Percentiles rank a stretch among this genome's conserved stretches.
phyloP scores from a whole-genome alignment of 2,888 invertebrate species.

The Habroteleia sp. region DNA sequence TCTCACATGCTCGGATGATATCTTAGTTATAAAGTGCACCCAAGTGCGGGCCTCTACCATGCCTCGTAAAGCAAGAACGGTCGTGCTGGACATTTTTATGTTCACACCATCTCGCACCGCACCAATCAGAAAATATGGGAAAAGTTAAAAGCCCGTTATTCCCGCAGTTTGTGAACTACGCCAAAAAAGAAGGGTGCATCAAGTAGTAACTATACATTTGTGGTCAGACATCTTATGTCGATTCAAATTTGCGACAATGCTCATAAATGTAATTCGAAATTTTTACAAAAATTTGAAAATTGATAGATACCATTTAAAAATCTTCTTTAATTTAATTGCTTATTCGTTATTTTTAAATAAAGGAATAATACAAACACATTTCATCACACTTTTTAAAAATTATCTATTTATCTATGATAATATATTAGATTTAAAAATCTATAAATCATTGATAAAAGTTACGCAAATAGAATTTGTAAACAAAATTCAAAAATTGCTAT shows the following conservation, averaged over 20 bases:
- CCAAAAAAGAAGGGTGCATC: slow-evolving; percentile 55
- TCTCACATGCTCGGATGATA: slow-evolving; percentile 43
- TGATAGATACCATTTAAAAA: no score
- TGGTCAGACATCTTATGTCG: slow-evolving; percentile 49
- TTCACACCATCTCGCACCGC: slow-evolving; percentile 47
- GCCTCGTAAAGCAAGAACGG: slow-evolving; percentile 55
- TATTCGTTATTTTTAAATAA: no score
- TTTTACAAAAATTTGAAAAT: no score
- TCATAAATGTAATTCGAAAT: slow-evolving; percentile 26
- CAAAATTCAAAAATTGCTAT: no score
- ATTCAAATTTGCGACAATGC: slow-evolving; percentile 47
- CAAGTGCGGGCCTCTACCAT: slow-evolving; percentile 30
- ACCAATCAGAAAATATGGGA: slow-evolving; percentile 68
- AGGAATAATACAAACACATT: no score
- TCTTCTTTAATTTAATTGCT: no score
- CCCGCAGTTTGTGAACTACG: slow-evolving; percentile 66
- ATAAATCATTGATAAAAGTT: no score
- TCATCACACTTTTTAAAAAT: no score
- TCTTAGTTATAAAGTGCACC: slow-evolving; percentile 48
- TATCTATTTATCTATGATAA: no score
- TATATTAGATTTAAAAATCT: no score
- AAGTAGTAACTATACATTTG: slow-evolving; percentile 46
- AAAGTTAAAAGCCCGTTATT: slow-evolving; percentile 69
- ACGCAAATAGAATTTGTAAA: no score
- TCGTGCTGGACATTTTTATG: slow-evolving; percentile 63